Evolutionary conservation across 1,140 invertebrate genomes (phyloP), one percentile per base, ranked within the genome.

Genomic region (Xylocopa sonorina): DNA sequence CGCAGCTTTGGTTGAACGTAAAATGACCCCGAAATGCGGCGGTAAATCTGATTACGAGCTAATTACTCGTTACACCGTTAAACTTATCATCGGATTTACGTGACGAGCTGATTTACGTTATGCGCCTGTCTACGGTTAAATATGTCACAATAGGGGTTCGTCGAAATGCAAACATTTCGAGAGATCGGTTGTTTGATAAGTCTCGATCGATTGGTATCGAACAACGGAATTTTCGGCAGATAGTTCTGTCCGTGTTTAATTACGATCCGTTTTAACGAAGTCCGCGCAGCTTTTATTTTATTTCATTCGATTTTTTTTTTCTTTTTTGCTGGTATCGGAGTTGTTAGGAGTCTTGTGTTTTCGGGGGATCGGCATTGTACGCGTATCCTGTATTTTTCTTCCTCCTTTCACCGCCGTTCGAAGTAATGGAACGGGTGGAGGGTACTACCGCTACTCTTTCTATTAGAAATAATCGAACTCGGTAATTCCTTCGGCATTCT

Each of bases 11-110:
- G 16, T 50, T 32, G 71, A 51, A 50, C 9, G 50, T 43, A 5
- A 38, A n/a, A 21, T 50, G 75, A 58, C 75, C 63, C 64, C 75
- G 43, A 77, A 77, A 77, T 53, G 64, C 69, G 53, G 43, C 63
- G 51, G 32, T 60, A 32, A 78, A 78, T 78, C 75, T 24, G 53
- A 78, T 78, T 71, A 78, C 6, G 10, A 6, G 67, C 66, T 78
- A 78, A 78, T 78, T 78, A 71, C 66, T 69, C 55, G 53, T 60
- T 77, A 60, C 75, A 41, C 43, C 18, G 55, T 62, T 69, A 71
- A 78, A 78, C 75, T 78, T 68, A 68, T 76, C 75, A 58, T 60
- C 60, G 53, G 75, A 77, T 68, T 77, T 75, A 55, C 50, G 72
- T 18, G 51, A 67, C 74, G 51, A 21, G 38, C n/a, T n/a, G n/a